Evolutionary conservation across 1,140 invertebrate species (phyloP).

Genomic region (Drosophila kanapiae): DNA sequence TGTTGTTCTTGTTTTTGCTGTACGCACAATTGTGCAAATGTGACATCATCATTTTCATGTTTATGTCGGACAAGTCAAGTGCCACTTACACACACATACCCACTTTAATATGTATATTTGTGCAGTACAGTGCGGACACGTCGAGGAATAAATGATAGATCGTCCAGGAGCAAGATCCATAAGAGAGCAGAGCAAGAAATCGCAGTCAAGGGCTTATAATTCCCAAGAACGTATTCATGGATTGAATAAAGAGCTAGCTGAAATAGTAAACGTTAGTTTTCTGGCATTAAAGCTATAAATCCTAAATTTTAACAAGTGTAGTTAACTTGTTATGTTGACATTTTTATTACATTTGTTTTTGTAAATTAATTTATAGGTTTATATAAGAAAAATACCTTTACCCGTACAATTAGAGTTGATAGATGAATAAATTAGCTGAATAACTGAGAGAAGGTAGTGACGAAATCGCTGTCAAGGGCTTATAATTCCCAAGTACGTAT

Average conservation of each 20-base stretch:
- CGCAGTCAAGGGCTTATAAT: not conserved
- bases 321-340: too few relatives aligned
- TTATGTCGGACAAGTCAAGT: slow-evolving; percentile 82
- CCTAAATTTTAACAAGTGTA: too few relatives aligned
- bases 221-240: not conserved
- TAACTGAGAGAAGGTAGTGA: too few relatives aligned
- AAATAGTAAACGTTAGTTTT: not conserved
- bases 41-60: slow-evolving; percentile 83
- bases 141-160: not conserved
- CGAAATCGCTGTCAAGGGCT: too few relatives aligned
- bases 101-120: slow-evolving; percentile 20
- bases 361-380: too few relatives aligned
- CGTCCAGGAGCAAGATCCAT: not conserved
- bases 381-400: too few relatives aligned
- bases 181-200: not conserved
- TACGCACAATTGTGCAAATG: slow-evolving; percentile 83
- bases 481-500: too few relatives aligned
- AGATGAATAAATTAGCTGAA: too few relatives aligned
- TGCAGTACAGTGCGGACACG: slow-evolving; percentile 27
- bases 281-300: too few relatives aligned
- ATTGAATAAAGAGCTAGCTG: too few relatives aligned
- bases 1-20: slow-evolving; percentile 51
- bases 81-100: slow-evolving; percentile 64
- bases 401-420: too few relatives aligned
- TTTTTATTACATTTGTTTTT: too few relatives aligned